Conservation (phyloP, 37 sponge, comb jelly and placozoan genomes). For the Oscarella lobularis region DNA sequence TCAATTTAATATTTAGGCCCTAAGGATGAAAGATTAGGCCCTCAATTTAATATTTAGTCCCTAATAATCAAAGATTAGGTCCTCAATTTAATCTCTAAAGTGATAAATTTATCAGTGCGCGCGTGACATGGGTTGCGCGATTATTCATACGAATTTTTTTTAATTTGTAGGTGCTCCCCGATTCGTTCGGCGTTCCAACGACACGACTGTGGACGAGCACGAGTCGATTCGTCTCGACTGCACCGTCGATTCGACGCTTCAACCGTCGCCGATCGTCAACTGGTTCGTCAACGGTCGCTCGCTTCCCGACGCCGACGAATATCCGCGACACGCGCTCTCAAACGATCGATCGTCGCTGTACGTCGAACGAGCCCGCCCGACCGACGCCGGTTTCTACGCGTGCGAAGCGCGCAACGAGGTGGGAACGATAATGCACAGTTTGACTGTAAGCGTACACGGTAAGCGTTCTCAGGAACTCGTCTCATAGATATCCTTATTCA, state of each 20-base stretch:
- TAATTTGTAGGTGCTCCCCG: neutral
- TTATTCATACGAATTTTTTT: too few species aligned
- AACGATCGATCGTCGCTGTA: neutral
- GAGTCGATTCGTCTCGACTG: neutral
- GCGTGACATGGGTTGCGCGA: too few species aligned
- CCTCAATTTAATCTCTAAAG: too few species aligned
- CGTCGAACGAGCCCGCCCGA: neutral
- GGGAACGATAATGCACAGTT: neutral
- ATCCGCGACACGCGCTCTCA: neutral
- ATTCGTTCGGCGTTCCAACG: neutral
- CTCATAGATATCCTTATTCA: neutral
- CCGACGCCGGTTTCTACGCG: neutral
- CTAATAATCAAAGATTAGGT: too few species aligned
- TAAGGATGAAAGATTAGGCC: too few species aligned
- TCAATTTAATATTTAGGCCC: too few species aligned
- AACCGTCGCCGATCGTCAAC: neutral
- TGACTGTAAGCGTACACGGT: neutral
- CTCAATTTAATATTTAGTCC: neutral
- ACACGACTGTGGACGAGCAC: neutral
- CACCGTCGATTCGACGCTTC: neutral
- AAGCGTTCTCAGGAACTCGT: neutral
- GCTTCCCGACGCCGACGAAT: neutral
- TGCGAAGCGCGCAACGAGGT: neutral
- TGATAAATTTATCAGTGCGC: too few species aligned
- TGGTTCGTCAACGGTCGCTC: neutral